Conservation (phyloP, 2,888 invertebrate genomes). For the Cryptus armator region DNA sequence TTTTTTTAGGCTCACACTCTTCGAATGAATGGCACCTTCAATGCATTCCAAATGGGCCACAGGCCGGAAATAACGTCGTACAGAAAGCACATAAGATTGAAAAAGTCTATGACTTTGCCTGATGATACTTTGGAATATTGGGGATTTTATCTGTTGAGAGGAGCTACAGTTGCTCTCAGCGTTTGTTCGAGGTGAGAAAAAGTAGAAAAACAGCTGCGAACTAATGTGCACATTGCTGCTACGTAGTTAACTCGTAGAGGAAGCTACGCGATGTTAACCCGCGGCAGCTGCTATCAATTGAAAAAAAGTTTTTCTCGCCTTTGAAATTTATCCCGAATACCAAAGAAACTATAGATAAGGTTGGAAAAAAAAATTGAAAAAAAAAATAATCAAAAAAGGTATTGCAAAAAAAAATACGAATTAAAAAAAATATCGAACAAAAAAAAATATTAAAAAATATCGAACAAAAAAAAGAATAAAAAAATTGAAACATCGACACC, state of each 20-base stretch:
- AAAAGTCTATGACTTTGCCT: constrained; percentile 93
- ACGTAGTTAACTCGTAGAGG: too few species aligned
- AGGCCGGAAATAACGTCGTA: constrained; percentile 89
- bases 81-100: constrained; percentile 91
- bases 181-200: constrained; percentile 90
- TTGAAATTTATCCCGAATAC: neutral
- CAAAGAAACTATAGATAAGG: too few species aligned
- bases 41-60: constrained; percentile 91
- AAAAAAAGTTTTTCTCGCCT: constrained; percentile 12
- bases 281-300: neutral
- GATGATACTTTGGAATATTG: constrained; percentile 95
- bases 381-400: too few species aligned
- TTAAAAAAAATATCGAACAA: too few species aligned
- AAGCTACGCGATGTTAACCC: too few species aligned
- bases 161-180: constrained; percentile 91
- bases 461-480: too few species aligned
- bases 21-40: constrained; percentile 90
- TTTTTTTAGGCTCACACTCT: constrained; percentile 89
- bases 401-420: too few species aligned
- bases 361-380: too few species aligned
- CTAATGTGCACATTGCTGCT: neutral
- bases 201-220: too few species aligned
- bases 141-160: constrained; percentile 94
- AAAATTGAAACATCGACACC: too few species aligned
- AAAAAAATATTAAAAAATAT: too few species aligned